Conservation (phyloP, 2,113 vertebrate species). For the Barbus barbus region DNA sequence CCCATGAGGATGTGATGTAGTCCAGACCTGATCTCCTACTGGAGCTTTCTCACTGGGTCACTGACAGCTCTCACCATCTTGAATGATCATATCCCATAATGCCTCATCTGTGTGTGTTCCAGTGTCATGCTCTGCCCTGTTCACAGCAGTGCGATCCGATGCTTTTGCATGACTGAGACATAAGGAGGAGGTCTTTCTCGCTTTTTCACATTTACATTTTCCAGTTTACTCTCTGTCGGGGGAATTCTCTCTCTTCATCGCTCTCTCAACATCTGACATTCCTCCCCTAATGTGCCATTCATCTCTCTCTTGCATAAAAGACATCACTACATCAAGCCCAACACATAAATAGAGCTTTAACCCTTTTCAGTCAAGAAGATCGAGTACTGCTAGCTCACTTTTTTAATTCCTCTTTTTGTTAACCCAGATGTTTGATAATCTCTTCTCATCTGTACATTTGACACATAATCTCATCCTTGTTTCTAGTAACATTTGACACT, state of each 20-base stretch:
- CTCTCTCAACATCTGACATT: slow-evolving; percentile 18
- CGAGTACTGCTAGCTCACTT: background rate
- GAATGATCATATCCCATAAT: slow-evolving; percentile 18
- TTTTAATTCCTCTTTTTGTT: background rate
- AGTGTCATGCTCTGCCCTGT: slow-evolving; percentile 1
- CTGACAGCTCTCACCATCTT: slow-evolving; percentile 16
- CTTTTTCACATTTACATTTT: slow-evolving; percentile 10
- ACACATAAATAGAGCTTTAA: background rate
- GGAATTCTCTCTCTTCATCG: slow-evolving; percentile 12
- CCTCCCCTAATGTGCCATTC: too few species aligned
- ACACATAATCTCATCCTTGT: background rate
- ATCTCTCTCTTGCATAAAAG: too few species aligned
- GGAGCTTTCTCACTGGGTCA: background rate
- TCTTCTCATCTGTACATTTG: background rate
- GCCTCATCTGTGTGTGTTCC: background rate
- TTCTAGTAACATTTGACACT: slow-evolving; percentile 4
- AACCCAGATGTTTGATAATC: background rate
- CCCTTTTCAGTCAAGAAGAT: background rate
- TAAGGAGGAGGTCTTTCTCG: background rate
- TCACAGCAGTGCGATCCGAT: background rate
- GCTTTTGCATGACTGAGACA: background rate
- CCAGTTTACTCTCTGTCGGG: background rate
- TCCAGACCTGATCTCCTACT: background rate
- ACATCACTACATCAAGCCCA: too few species aligned
- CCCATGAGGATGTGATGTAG: background rate